Evolutionary conservation across 2,797 vertebrate genomes (phyloP).

Genomic region (Tragopan temminckii): DNA sequence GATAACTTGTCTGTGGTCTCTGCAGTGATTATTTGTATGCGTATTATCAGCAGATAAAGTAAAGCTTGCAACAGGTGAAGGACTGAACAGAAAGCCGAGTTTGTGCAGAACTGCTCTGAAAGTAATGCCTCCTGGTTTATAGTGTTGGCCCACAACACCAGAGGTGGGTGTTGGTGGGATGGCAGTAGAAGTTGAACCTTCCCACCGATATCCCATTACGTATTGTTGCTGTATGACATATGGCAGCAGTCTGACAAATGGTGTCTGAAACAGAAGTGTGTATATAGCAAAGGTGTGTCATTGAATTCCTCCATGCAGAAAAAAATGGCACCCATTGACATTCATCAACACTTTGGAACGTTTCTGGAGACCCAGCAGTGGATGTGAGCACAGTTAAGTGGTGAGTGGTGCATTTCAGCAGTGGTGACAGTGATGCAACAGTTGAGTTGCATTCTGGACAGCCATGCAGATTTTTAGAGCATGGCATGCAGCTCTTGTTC

Average conservation of each 20-base stretch:
- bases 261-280: too few relatives aligned
- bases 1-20: background rate
- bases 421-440: too few relatives aligned
- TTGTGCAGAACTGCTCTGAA: background rate
- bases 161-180: background rate
- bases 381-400: too few relatives aligned
- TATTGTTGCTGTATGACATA: background rate
- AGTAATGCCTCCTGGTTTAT: background rate
- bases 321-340: too few relatives aligned
- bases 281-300: too few relatives aligned
- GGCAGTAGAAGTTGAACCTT: background rate
- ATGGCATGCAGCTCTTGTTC: too few relatives aligned
- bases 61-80: background rate
- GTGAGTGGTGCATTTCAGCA: too few relatives aligned
- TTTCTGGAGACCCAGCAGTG: too few relatives aligned
- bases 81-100: background rate
- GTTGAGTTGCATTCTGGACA: too few relatives aligned
- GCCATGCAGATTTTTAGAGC: too few relatives aligned
- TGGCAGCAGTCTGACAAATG: background rate
- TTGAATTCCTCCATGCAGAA: too few relatives aligned
- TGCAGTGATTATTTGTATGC: background rate
- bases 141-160: background rate
- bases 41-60: background rate
- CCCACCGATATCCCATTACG: background rate
- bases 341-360: too few relatives aligned